These are phyloP conservation scores for Drosophila nr. fundita DNA, from an alignment of 2,888 invertebrate genomes.

Conservation along the genomic window DNA sequence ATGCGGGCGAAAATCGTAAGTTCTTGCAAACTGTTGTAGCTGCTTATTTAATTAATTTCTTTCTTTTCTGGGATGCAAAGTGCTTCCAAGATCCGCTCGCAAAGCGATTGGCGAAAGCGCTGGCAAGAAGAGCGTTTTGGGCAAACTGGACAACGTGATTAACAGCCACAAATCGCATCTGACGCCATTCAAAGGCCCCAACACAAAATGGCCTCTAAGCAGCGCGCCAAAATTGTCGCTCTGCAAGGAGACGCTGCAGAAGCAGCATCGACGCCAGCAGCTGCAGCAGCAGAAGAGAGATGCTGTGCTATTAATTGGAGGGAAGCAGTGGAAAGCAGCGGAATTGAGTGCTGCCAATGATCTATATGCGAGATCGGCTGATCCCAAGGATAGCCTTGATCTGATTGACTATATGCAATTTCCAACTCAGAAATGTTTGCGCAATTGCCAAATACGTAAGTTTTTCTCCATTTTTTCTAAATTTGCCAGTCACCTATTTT, in stretches of 20 bases:
- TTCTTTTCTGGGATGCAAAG: constrained; percentile 14
- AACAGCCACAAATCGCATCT: constrained; percentile 10
- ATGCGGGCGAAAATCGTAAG: constrained; percentile 38
- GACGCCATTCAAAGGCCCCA: constrained; percentile 31
- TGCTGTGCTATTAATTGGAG: neutral
- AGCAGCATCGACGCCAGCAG: constrained; percentile 19
- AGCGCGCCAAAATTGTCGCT: constrained; percentile 48
- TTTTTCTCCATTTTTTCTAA: neutral
- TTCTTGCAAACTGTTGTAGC: neutral
- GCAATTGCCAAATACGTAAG: constrained; percentile 46
- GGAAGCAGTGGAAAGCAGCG: neutral
- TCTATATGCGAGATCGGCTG: constrained; percentile 20
- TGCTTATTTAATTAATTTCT: neutral
- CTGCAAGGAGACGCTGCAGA: constrained; percentile 50
- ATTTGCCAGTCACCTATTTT: neutral
- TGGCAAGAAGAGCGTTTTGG: constrained; percentile 37
- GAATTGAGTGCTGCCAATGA: neutral
- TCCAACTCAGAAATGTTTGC: constrained; percentile 30
- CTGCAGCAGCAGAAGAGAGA: neutral
- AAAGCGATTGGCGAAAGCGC: constrained; percentile 21
- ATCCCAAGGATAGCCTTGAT: constrained; percentile 19
- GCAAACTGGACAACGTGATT: constrained; percentile 44
- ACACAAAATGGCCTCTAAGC: constrained; percentile 24
- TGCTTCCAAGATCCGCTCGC: constrained; percentile 29
- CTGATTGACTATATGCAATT: constrained; percentile 50